Evolutionary conservation across 2,888 invertebrate species (phyloP).

Genomic region (Eupithecia centaureata): DNA sequence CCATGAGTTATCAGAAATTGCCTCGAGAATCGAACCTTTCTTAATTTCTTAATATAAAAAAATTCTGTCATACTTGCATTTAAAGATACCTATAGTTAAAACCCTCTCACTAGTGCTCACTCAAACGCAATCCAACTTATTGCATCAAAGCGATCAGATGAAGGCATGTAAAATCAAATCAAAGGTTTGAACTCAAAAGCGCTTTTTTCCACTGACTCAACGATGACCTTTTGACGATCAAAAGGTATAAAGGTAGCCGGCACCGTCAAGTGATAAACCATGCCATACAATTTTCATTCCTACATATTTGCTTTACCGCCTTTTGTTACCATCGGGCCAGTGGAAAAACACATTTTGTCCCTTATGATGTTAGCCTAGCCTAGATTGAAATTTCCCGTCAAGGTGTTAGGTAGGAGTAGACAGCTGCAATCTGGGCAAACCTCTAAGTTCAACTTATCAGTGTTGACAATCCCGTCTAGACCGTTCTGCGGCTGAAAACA

Average conservation of each 20-base stretch:
- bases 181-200: neutral
- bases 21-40: constrained; percentile 61
- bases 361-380: neutral
- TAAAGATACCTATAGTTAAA: neutral
- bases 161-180: neutral
- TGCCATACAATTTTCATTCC: neutral
- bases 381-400: neutral
- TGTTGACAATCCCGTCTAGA: too few species aligned
- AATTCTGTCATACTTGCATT: neutral
- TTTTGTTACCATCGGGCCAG: neutral
- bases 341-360: neutral
- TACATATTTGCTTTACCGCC: neutral
- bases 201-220: neutral
- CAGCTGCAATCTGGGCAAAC: neutral
- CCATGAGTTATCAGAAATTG: constrained; percentile 42
- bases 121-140: neutral
- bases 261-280: neutral
- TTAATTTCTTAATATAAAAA: neutral
- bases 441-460: neutral
- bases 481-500: constrained; percentile 27
- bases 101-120: neutral
- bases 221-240: neutral
- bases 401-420: neutral
- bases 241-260: neutral
- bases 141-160: neutral